Percentiles rank a stretch among this genome's conserved stretches.
Conservation (phyloP, 2,888 invertebrate species). For the Tenthredo notha region DNA sequence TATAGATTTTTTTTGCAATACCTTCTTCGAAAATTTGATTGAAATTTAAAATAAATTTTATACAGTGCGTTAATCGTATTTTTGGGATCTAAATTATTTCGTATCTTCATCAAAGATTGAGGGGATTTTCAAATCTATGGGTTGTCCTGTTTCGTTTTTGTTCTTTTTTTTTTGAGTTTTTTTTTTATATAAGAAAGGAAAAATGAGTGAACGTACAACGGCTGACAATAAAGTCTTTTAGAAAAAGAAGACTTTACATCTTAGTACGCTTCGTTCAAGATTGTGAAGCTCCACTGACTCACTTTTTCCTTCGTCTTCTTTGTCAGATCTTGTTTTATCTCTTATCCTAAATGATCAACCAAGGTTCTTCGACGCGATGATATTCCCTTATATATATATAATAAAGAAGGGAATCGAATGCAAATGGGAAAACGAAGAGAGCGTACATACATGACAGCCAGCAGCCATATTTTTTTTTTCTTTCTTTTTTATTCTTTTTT, state of each 20-base stretch:
- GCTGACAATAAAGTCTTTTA: neutral
- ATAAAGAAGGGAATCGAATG: constrained; percentile 30
- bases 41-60: neutral
- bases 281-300: constrained; percentile 2
- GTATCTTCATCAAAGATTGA: neutral
- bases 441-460: neutral
- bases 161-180: neutral
- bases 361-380: constrained; percentile 28
- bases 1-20: too few species aligned
- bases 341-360: constrained; percentile 30
- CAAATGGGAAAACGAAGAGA: constrained; percentile 33
- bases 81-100: neutral
- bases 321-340: constrained; percentile 16
- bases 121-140: neutral
- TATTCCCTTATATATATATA: neutral
- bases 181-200: neutral
- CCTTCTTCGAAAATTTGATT: too few species aligned
- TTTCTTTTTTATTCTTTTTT: neutral
- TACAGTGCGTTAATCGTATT: neutral
- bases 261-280: neutral
- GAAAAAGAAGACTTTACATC: neutral
- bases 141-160: neutral
- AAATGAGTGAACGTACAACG: neutral
- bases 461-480: neutral
- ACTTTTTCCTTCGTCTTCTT: neutral